Conservation (phyloP, 2,113 vertebrate species). For the Pionites leucogaster region DNA sequence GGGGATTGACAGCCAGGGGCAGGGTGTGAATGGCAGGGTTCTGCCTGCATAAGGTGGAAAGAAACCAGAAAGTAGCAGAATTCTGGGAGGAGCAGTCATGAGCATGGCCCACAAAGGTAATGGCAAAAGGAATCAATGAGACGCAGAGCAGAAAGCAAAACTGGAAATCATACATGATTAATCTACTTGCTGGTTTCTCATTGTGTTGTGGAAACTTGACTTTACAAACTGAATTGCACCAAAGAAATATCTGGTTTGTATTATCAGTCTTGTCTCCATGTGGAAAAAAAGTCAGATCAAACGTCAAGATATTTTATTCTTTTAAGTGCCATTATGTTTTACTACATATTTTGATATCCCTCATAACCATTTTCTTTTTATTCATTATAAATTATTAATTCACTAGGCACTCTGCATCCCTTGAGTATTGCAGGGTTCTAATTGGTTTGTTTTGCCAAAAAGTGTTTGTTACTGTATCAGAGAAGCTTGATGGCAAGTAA, state of each 20-base stretch:
- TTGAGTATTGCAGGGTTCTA: background rate
- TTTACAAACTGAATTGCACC: background rate
- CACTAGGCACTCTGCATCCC: background rate
- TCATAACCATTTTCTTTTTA: background rate
- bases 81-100: background rate
- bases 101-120: background rate
- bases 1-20: background rate
- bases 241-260: background rate
- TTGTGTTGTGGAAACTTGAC: background rate
- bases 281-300: conserved; percentile 7
- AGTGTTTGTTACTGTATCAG: background rate
- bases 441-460: background rate
- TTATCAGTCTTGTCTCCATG: conserved; percentile 1
- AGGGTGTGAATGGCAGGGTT: background rate
- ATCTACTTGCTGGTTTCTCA: background rate
- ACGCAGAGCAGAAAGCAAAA: background rate
- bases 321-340: background rate
- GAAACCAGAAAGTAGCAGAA: background rate
- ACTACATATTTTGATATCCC: background rate
- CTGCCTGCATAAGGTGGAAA: background rate
- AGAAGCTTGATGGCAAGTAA: background rate
- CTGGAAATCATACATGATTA: background rate
- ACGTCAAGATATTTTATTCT: background rate
- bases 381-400: conserved; percentile 9
- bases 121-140: background rate